Evolutionary conservation across 2,113 vertebrate species (phyloP), one percentile per base, ranked within the genome.

Genomic region (Trogon melanurus): DNA sequence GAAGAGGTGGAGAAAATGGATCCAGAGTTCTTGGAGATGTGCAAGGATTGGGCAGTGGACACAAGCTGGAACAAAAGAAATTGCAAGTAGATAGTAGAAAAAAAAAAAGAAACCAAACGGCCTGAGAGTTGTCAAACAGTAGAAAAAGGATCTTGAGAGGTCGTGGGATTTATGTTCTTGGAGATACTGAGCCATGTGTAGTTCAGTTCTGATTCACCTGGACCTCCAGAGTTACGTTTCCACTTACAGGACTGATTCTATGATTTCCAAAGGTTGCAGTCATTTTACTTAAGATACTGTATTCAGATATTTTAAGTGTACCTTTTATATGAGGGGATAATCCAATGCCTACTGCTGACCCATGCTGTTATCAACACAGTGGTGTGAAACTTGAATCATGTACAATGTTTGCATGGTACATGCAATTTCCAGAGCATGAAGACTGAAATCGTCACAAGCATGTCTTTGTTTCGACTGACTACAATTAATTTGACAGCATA

Each of bases 281-380:
- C 50, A 61, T 91, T 73, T 80, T 73, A 44, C 14, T 8, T 1
- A 15, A 44, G 36, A 16, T 9, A 18, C 0, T 76, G 10, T 8
- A 17, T 79, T 38, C 66, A 56, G 30, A 13, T 56, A 27, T 56
- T 20, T 53, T 27, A 70, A 67, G 17, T 66, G 19, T 16, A 11
- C 15, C 19, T 38, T 61, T 78, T 53, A 13, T 16, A 2, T 6
- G 17, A 22, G 5, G 16, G 29, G 16, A 32, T 50, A 22, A n/a
- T 57, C 11, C 13, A 2, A n/a, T 61, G 32, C 61, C 32, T 48
- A 3, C 53, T 62, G 44, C 11, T 79, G 71, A 10, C 5, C 7
- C 36, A 32, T 26, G 6, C 14, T 6, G 1, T 61, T 48, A 34
- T 4, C 38, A 5, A 2, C 12, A 2, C 0, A 16, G 25, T 25